A percentile compares a stretch with the other conserved stretches of the same genome.
Evolutionary conservation across 2,113 vertebrate genomes (phyloP).

Genomic region (Cololabis saira): DNA sequence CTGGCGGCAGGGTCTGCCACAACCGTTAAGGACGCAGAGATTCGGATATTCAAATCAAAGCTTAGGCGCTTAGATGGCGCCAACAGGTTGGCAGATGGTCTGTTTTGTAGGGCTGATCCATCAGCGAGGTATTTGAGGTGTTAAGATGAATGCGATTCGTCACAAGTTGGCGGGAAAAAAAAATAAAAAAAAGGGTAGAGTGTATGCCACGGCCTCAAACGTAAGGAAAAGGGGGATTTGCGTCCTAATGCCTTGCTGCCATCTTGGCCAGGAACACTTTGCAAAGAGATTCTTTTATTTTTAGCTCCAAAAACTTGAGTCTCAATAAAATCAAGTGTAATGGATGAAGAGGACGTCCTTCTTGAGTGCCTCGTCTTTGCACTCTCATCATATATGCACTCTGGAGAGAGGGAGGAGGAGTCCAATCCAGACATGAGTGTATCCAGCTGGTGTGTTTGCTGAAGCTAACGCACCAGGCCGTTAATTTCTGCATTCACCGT

Average conservation of each 20-base stretch:
- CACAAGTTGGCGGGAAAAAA: slow-evolving; percentile 37
- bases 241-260: slow-evolving; percentile 18
- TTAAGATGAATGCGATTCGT: slow-evolving; percentile 57
- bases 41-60: slow-evolving; percentile 62
- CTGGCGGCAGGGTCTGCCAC: slow-evolving; percentile 66
- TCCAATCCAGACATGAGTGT: slow-evolving; percentile 18
- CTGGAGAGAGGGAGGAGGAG: slow-evolving; percentile 9
- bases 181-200: slow-evolving; percentile 6
- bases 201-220: slow-evolving; percentile 1
- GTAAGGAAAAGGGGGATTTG: slow-evolving; percentile 34
- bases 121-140: slow-evolving; percentile 51
- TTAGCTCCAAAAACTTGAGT: slow-evolving; percentile 12
- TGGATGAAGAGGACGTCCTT: slow-evolving; percentile 24
- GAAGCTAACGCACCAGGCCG: slow-evolving; percentile 7
- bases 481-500: slow-evolving; percentile 43
- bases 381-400: background rate
- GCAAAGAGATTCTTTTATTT: slow-evolving; percentile 30
- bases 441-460: slow-evolving; percentile 25
- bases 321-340: slow-evolving; percentile 20
- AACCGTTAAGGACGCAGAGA: slow-evolving; percentile 71
- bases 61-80: slow-evolving; percentile 51
- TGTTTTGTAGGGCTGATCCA: slow-evolving; percentile 59
- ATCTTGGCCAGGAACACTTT: slow-evolving; percentile 10
- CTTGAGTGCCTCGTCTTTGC: slow-evolving; percentile 21
- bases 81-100: slow-evolving; percentile 73